phyloP scores from a whole-genome alignment of 2,113 vertebrate genomes.

The Tenebrosternarchus preto region DNA sequence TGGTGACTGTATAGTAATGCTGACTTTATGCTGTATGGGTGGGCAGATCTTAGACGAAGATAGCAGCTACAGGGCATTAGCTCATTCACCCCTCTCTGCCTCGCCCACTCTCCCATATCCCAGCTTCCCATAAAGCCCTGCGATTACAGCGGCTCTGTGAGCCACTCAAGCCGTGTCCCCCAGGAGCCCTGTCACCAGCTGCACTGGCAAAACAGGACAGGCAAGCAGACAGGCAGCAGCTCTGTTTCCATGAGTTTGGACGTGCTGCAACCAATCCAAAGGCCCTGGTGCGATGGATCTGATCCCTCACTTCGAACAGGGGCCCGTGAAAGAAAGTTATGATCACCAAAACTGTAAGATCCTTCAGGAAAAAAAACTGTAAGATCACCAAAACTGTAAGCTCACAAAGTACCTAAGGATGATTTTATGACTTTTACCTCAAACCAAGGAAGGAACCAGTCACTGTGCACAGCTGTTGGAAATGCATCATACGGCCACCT shows the following conservation, averaged over 20 bases:
- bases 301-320: background rate
- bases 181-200: slow-evolving; percentile 47
- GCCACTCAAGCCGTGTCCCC: slow-evolving; percentile 36
- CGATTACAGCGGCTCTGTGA: slow-evolving; percentile 44
- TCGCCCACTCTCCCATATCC: slow-evolving; percentile 36
- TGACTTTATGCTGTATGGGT: background rate
- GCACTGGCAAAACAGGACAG: slow-evolving; percentile 37
- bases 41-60: background rate
- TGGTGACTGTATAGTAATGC: too few species aligned
- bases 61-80: background rate
- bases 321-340: background rate
- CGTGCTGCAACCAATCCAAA: slow-evolving; percentile 8
- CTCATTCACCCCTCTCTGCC: slow-evolving; percentile 22
- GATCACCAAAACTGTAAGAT: background rate
- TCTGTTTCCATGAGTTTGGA: slow-evolving; percentile 32
- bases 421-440: background rate
- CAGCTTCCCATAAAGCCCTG: slow-evolving; percentile 45
- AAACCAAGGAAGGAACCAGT: background rate
- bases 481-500: slow-evolving; percentile 5
- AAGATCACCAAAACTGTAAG: background rate
- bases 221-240: slow-evolving; percentile 33
- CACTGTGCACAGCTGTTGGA: background rate
- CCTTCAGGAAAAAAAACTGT: background rate
- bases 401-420: background rate
- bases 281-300: background rate